Base-by-base conservation (phyloP, 2,888 invertebrate species). In the Desoria tigrina region DNA sequence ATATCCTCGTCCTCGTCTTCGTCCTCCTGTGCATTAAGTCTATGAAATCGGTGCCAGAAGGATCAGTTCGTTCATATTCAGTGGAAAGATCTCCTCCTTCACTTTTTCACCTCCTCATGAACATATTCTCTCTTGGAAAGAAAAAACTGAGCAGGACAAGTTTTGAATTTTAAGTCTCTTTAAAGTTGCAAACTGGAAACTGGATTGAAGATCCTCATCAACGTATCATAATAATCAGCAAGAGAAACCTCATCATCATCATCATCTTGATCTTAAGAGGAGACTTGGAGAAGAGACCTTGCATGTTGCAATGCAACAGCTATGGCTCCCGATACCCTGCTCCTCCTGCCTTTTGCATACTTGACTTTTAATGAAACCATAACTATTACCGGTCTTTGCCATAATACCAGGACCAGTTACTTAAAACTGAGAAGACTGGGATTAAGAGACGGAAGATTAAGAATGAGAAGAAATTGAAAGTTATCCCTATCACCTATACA, bases 191-290 rank as follows among this genome's bases (percentile, higher is more conserved):
- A 54, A 54, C 54, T 54, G 54, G 54, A 54, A 54, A 54, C 54
- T 54, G 54, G 54, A 54, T 54, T 54, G 54, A 54, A 51, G 54
- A 54, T 54, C 54, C 54, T 54, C 54, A 54, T 54, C 54, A 54
- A 54, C 7, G 3, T 9, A 54, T 54, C 54, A 32, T 54, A 32
- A 51, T 51, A 51, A 51, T 51, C 51, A 51, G 51, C 51, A 51
- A 18, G 32, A 32, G 32, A 51, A 51, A 24, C 24, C 11, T 14
- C 24, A 24, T 18, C 45, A 45, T 45, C 45, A 45, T 16, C 39
- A 9, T 39, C 9, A 39, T 39, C 39, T 16, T 39, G 39, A 39
- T 39, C 39, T 11, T 11, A n/a, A n/a, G n/a, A n/a, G n/a, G n/a
- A n/a, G n/a, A n/a, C n/a, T n/a, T n/a, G n/a, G n/a, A n/a, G 45